Evolutionary conservation across 2,113 vertebrate species (phyloP), one percentile per base, ranked within the genome.

Genomic region (Cyprinus carpio): DNA sequence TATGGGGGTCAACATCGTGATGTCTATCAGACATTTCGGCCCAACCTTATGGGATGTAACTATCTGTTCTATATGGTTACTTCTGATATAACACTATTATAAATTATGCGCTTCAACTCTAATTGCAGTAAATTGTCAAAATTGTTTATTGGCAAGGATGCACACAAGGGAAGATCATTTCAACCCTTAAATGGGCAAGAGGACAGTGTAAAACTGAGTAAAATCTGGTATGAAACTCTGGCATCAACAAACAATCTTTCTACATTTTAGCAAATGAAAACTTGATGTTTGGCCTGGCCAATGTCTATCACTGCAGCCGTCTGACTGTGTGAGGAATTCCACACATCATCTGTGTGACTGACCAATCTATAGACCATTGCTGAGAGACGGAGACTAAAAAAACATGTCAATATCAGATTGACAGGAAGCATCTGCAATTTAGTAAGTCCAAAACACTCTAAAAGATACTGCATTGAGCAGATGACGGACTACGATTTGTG

Each of bases 341-440:
- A 58, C 54, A 78, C 76, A 34, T 76, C 75, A 54, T 54, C 51
- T 60, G 3, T 79, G n/a, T 25, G 76, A 62, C 13, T 69, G 62
- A 69, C 43, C 62, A 51, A 81, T 81, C 25, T 29, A 51, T 49
- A n/a, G 62, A 85, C n/a, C 20, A 77, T n/a, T 5, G 34, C 27
- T 6, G 62, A 13, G 74, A 75, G 74, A 75, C 51, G 2, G 23
- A 62, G 25, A 29, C 34, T 20, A 62, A 71, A 82, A 69, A 71
- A 72, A 72, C 12, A 72, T 72, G 27, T 72, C 64, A 82, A 72
- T 65, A 51, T 81, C 43, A 12, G 40, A 69, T 81, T 76, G 49
- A 72, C 51, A 83, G 51, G 64, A 82, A 67, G 46, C 80, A 82
- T 69, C 64, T 34, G 64, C 64, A 72, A 83, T 69, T 69, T 69